Base-by-base conservation (phyloP, 2,113 vertebrate genomes). In the Hemicordylus capensis region DNA sequence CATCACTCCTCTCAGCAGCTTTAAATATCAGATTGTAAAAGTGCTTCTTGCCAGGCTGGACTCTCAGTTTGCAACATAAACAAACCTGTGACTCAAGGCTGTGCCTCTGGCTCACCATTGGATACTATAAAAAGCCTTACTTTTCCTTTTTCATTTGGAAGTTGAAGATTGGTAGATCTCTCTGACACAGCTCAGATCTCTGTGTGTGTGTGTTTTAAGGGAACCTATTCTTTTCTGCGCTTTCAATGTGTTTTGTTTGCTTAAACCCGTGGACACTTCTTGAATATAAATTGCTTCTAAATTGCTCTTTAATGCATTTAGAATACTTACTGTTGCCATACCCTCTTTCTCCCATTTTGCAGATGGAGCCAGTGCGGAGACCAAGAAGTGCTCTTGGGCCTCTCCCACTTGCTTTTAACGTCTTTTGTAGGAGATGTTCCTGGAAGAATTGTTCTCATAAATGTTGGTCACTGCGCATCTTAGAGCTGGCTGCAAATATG, bases 401-500 rank as follows among this genome's bases (percentile, higher is more conserved):
- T 6, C n/a, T 5, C 28, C 69, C 54, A 10, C 22, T 11, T 63
- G 54, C 20, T 46, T 46, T 85, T 72, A 42, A 26, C 72, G 39
- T 61, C 39, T 80, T 51, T 39, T 63, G 39, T 79, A 70, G 42
- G 76, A 79, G n/a, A 85, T 22, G 24, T 63, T 79, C 56, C 58
- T 73, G 44, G 42, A 39, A 56, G 51, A 79, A n/a, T 63, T 63
- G 76, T 48, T 28, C 54, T 85, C 67, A 54, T 85, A 79, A 80
- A 80, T 28, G 67, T 80, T 80, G 63, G 63, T 85, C 42, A 72
- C 80, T 73, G n/a, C 31, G 44, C n/a, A 61, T 85, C 66, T 79
- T 69, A 10, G 56, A 72, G 7, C 76, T 63, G 67, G 54, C 54
- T 72, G 56, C 31, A 39, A 72, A 80, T 73, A 61, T 37, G 44